These are phyloP conservation scores for Microplitis deprimator DNA, from an alignment of 2,888 invertebrate genomes.

Conservation along the genomic window DNA sequence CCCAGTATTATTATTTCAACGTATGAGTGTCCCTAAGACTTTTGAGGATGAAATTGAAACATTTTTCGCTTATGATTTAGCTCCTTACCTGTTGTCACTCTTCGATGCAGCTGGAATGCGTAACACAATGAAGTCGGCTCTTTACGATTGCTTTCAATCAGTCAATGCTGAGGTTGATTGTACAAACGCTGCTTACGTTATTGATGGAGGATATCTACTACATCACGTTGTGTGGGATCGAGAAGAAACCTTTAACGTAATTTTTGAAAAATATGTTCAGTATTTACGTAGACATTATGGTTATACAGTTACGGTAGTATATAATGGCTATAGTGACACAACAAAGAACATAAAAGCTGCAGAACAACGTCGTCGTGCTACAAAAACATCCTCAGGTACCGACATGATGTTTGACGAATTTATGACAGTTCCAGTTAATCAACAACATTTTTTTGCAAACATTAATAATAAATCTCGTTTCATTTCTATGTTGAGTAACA, in stretches of 20 bases:
- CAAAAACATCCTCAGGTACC: background rate
- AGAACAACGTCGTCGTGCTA: too few species aligned
- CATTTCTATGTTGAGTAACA: conserved; percentile 53
- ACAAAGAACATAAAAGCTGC: too few species aligned
- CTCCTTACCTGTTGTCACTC: conserved; percentile 50
- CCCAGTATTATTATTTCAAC: conserved; percentile 47
- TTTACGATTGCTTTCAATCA: conserved; percentile 48
- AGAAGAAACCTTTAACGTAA: conserved; percentile 53
- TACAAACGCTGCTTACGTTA: conserved; percentile 53
- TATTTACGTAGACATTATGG: conserved; percentile 40
- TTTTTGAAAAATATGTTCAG: conserved; percentile 55
- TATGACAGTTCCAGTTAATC: conserved; percentile 37
- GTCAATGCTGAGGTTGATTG: conserved; percentile 43
- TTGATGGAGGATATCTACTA: conserved; percentile 59
- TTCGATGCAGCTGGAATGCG: conserved; percentile 50
- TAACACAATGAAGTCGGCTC: conserved; percentile 45
- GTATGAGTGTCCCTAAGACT: conserved; percentile 45
- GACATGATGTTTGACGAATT: background rate
- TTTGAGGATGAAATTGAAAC: conserved; percentile 46
- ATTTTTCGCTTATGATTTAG: conserved; percentile 47
- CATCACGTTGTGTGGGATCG: conserved; percentile 61
- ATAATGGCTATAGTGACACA: background rate
- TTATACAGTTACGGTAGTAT: background rate
- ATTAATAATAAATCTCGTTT: conserved; percentile 59
- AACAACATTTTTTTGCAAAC: conserved; percentile 53